Evolutionary conservation across 2,888 invertebrate species (phyloP), one percentile per base, ranked within the genome.

Genomic region (Leuctra nigra): DNA sequence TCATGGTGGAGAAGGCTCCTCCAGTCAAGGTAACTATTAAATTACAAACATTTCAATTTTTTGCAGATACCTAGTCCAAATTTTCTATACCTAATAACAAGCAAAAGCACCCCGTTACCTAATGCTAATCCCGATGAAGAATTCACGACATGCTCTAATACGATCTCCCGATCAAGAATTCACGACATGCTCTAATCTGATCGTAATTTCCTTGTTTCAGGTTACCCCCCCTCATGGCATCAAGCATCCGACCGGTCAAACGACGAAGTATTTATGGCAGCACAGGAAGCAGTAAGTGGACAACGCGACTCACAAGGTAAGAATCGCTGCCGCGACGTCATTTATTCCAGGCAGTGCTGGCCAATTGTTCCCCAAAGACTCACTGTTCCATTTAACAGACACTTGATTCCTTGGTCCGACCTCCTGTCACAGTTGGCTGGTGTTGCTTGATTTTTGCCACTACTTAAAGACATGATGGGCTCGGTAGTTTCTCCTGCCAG

Each of bases 231-330:
- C 44, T 44, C 44, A 77, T 91, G 91, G 91, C 90, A 89, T 75
- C 44, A 44, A 44, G 29, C 29, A 29, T 83, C 85, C 73, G 82
- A 85, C 72, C 88, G 73, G 63, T 65, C 72, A 41, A 70, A 69
- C 77, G 91, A 91, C 70, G 90, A 91, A 80, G 84, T 88, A 69
- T 83, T 83, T 71, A 82, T 90, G 79, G 84, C 86, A 72, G 86
- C 88, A 72, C 88, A 86, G 77, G 90, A 87, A 73, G 78, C 80
- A 68, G 80, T 77, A 61, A 78, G 80, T 76, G 83, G 84, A 77
- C 88, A 88, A 75, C 83, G 90, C 77, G 91, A 91, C 78, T 86
- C 88, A 73, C 90, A 91, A 91, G 91, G 91, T 91, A 89, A 87
- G 89, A 16, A 16, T 4, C 44, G 29, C 29, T 29, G 29, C 29